Percentiles rank a stretch among this genome's conserved stretches.
These are phyloP conservation scores for Galendromus occidentalis DNA, from an alignment of 1,140 invertebrate genomes.

Conservation along the genomic window DNA sequence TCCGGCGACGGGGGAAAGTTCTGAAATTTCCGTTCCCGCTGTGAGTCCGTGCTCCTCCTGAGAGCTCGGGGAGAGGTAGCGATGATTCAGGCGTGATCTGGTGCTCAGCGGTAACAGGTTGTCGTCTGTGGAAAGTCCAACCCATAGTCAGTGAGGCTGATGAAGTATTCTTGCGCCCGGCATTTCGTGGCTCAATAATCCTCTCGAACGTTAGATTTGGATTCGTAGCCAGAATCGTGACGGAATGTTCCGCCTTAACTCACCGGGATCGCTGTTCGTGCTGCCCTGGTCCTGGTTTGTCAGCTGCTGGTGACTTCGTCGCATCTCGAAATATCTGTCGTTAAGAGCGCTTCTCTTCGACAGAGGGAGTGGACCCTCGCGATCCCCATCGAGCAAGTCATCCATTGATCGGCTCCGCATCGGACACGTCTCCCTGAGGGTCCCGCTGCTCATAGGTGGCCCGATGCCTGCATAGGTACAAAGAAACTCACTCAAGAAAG, in stretches of 20 bases:
- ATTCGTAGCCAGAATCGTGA: no score
- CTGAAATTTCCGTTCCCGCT: neutral
- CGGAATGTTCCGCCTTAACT: no score
- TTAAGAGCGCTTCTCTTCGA: constrained; percentile 65
- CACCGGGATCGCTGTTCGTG: neutral
- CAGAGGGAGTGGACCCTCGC: constrained; percentile 30
- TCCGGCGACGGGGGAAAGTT: constrained; percentile 44
- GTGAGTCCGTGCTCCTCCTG: neutral
- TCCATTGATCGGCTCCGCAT: neutral
- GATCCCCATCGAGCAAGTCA: constrained; percentile 8
- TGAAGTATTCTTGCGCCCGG: neutral
- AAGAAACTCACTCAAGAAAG: no score
- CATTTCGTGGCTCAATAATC: neutral
- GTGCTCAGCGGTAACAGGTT: neutral
- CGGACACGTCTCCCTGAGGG: neutral
- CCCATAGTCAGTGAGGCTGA: neutral
- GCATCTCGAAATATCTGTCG: constrained; percentile 56
- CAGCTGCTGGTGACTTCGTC: neutral
- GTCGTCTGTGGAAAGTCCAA: neutral
- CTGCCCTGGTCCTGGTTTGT: neutral
- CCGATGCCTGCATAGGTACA: neutral
- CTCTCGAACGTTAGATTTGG: no score
- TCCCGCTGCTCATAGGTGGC: no score
- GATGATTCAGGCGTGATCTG: neutral
- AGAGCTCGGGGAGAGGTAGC: neutral